Evolutionary conservation across 1,140 invertebrate species (phyloP).

Genomic region (Thalassaphorura encarpata): DNA sequence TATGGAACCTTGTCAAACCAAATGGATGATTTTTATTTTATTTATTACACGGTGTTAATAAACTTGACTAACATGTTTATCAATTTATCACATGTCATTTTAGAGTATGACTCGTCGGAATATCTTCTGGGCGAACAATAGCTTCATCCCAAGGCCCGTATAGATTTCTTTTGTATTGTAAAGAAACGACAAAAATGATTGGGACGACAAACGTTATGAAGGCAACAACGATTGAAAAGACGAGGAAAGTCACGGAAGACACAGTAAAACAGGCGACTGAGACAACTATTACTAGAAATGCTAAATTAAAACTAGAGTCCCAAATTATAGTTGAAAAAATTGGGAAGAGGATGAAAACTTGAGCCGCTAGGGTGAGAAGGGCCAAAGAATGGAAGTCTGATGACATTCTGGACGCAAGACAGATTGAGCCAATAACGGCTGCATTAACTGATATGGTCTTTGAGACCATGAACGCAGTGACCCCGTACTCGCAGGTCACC

Average conservation of each 20-base stretch:
- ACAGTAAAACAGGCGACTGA: conserved; percentile 9
- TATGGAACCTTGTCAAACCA: too few relatives aligned
- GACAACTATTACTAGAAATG: conserved; percentile 36
- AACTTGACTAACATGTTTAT: too few relatives aligned
- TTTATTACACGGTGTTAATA: too few relatives aligned
- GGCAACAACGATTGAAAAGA: conserved; percentile 7
- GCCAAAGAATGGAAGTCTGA: conserved; percentile 78
- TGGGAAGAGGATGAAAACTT: conserved; percentile 80
- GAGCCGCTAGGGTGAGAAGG: conserved; percentile 69
- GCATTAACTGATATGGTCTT: conserved; percentile 77
- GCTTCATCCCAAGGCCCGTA: conserved; percentile 31
- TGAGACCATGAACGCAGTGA: conserved; percentile 64
- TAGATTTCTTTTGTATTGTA: conserved; percentile 20
- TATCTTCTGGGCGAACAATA: background rate
- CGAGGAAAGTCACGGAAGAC: conserved; percentile 10
- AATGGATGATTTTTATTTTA: too few relatives aligned
- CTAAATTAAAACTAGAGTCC: conserved; percentile 35
- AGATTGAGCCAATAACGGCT: conserved; percentile 84
- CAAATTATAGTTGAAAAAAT: conserved; percentile 53
- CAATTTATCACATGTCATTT: too few relatives aligned
- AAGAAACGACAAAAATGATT: conserved; percentile 1
- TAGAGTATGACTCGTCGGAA: background rate
- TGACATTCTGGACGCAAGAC: conserved; percentile 78
- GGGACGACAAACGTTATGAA: conserved; percentile 6
- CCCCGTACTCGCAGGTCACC: conserved; percentile 83